Base-by-base conservation (phyloP, 1,140 invertebrate species). In the Pseudomyrmex gracilis region DNA sequence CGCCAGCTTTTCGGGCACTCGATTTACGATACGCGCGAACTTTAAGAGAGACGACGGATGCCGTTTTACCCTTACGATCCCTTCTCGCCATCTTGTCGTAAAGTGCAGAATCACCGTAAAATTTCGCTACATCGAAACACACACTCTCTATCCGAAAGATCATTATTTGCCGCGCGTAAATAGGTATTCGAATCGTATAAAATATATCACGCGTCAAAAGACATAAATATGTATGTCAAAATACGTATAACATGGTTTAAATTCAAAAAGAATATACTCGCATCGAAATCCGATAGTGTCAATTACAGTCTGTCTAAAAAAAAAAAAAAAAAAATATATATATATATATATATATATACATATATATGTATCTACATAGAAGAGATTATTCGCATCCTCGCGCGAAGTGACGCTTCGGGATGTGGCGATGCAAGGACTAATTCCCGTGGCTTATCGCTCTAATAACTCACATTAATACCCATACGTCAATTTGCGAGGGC, bases 391-490 rank as follows among this genome's bases (percentile, higher is more conserved):
- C 34, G 47, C 20, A 13, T 45, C n/a, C 45, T 4, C 73, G 43
- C 43, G 53, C 43, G 24, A 76, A 1, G 15, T n/a, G 47, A 24
- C 24, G 64, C 63, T 45, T 45, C 13, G 55, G 58, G 22, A 63
- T 43, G 22, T 43, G 12, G 10, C 63, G 43, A 66, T 7, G 22
- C 58, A 34, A 8, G 17, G 43, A 68, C 17, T 20, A 47, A 70
- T 78, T 34, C 34, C 20, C 43, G 43, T 22, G 66, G 43, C 66
- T 71, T 70, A 71, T 80, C 66, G 66, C 45, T 71, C 68, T 58
- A 71, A 80, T 80, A 80, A 20, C 71, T 66, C 57, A 67, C 24
- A 86, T 86, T 73, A 86, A 86, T 86, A 77, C 53, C 47, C 66
- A 77, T 83, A 83, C 47, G 49, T 70, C 76, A 57, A 67, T 83